Evolutionary conservation across 2,888 invertebrate genomes (phyloP), one percentile per base, ranked within the genome.

Genomic region (Microplitis deprimator): DNA sequence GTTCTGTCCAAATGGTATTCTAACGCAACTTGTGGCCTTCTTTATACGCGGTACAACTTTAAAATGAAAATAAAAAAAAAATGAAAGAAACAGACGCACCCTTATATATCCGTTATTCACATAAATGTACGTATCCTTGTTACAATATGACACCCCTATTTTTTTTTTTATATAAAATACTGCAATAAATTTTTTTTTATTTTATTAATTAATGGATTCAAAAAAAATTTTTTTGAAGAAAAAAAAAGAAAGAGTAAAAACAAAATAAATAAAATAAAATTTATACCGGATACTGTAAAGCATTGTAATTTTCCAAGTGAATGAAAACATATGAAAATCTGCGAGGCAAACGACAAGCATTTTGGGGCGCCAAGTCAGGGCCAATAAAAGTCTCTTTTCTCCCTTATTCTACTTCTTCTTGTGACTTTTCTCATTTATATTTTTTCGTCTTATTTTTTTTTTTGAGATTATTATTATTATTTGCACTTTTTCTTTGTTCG

Each of bases 261-360:
- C 64, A 64, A 50, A 39, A 62, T 13, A 20, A 61, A 10, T 20
- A 50, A 61, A 76, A 76, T 68, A 71, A 73, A 77, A 62, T 77
- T 77, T 71, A 62, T 68, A 71, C 72, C 73, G 77, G 73, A 77
- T 74, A 73, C 76, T 5, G 50, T 29, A 17, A 40, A 79, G 77
- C 87, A 87, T 88, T 87, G 88, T 88, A 89, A 89, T 89, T 89
- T 89, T 89, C 88, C 89, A 83, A 87, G 83, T 85, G 89, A 85
- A 88, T 89, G 88, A 87, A 87, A 87, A 88, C 89, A 86, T 89
- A 89, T 89, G 88, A 89, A 89, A 89, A 88, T 88, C 88, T 88
- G 87, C 83, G 88, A 87, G 84, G 87, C 88, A 89, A 88, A 89
- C 86, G 87, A 87, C 83, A 84, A 86, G 79, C 81, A 84, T 85